phyloP scores from a whole-genome alignment of 2,888 invertebrate genomes.

The Chrysina gloriosa region DNA sequence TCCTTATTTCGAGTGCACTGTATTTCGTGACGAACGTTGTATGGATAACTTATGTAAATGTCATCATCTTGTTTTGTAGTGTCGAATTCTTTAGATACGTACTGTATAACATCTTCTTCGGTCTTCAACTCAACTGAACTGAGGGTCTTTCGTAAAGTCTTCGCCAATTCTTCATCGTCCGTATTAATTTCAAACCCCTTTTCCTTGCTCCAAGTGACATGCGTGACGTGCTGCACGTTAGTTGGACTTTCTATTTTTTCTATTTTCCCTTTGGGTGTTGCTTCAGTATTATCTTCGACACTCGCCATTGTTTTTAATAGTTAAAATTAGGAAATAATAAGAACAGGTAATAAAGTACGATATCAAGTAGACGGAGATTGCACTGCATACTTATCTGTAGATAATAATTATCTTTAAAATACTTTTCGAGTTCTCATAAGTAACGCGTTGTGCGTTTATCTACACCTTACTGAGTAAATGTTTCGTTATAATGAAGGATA shows the following conservation, averaged over 20 bases:
- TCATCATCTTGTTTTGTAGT: constrained; percentile 14
- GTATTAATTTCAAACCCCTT: constrained; percentile 36
- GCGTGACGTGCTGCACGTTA: constrained; percentile 33
- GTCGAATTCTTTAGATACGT: constrained; percentile 17
- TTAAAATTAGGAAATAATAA: background rate
- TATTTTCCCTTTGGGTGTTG: background rate
- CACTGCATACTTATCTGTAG: background rate
- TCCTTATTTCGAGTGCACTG: constrained; percentile 20
- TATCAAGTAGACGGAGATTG: background rate
- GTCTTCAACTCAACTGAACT: background rate
- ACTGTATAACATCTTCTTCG: constrained; percentile 23
- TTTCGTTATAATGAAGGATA: background rate
- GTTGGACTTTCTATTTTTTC: constrained; percentile 27
- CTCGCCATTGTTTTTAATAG: background rate
- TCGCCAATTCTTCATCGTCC: constrained; percentile 31
- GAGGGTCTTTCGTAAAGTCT: background rate
- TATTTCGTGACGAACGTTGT: constrained; percentile 16
- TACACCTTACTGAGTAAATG: background rate
- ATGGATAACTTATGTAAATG: constrained; percentile 28
- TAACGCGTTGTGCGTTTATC: constrained; percentile 1
- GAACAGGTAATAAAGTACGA: background rate
- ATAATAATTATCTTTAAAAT: constrained; percentile 9
- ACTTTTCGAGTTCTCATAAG: background rate
- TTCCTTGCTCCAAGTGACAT: constrained; percentile 32
- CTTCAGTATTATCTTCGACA: background rate